These are phyloP conservation scores for Hephaestus fuliginosus DNA, from an alignment of 2,797 vertebrate genomes.

Conservation along the genomic window DNA sequence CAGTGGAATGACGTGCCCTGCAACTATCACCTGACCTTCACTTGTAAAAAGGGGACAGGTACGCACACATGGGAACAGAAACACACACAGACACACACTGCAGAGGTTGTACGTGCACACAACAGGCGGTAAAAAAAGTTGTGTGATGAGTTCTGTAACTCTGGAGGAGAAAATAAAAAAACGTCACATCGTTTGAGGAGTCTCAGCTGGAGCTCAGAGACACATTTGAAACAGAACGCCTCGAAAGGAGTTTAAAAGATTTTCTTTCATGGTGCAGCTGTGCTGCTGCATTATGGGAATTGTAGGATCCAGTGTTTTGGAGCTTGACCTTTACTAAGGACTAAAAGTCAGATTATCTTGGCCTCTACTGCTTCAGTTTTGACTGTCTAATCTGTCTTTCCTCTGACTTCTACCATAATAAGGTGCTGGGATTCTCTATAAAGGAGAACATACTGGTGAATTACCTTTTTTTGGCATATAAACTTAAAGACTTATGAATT, in stretches of 20 bases:
- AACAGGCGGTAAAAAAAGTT: neutral
- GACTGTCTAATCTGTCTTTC: no score
- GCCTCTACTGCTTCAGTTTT: no score
- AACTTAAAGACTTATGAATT: neutral
- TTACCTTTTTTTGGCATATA: no score
- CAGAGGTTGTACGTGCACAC: neutral
- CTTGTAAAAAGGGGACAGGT: slow-evolving; percentile 99
- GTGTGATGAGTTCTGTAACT: neutral
- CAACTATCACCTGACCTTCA: slow-evolving; percentile 97
- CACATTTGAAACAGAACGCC: no score
- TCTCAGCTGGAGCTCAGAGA: no score
- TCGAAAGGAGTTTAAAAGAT: no score
- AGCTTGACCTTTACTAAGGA: neutral
- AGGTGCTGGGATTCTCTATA: no score
- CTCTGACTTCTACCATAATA: no score
- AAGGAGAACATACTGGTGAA: no score
- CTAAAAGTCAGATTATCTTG: no score
- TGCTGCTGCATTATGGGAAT: neutral
- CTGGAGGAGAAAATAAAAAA: neutral
- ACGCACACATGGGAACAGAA: neutral
- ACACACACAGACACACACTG: neutral
- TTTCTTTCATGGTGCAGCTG: neutral
- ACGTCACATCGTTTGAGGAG: no score
- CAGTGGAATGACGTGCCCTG: slow-evolving; percentile 98
- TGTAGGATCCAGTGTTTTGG: neutral